Evolutionary conservation across 1,140 invertebrate genomes (phyloP).

Genomic region (Ceratina australensis): DNA sequence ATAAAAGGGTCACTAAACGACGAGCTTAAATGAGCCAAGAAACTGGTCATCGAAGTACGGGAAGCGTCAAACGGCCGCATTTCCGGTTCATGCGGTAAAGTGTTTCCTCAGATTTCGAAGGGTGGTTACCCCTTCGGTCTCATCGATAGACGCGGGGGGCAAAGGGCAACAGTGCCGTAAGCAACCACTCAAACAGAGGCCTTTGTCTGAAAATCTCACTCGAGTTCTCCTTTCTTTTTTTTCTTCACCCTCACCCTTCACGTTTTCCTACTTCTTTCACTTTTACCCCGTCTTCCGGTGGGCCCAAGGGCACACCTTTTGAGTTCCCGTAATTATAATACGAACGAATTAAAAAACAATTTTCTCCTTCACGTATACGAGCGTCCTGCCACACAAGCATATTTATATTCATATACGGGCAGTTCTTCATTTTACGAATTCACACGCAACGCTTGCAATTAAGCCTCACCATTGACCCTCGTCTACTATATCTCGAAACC

Average conservation of each 20-base stretch:
- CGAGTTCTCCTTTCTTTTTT: constrained; percentile 47
- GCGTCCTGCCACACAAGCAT: too few species aligned
- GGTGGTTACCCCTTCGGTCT: constrained; percentile 53
- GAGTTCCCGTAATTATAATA: background rate
- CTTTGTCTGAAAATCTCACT: constrained; percentile 71
- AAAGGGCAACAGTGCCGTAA: constrained; percentile 72
- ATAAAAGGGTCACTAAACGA: constrained; percentile 9
- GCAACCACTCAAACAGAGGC: constrained; percentile 65
- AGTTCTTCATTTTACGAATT: background rate
- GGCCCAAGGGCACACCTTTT: background rate
- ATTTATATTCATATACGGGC: too few species aligned
- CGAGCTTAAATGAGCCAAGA: constrained; percentile 42
- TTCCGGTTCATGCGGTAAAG: constrained; percentile 63
- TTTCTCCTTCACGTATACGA: background rate
- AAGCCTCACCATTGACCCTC: background rate
- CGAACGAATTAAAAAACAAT: background rate
- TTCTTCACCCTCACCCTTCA: background rate
- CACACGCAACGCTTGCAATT: background rate
- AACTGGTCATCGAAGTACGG: constrained; percentile 43
- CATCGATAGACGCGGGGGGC: constrained; percentile 51
- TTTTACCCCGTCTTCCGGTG: background rate
- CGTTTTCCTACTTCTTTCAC: background rate
- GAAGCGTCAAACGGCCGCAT: constrained; percentile 62
- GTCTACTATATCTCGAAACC: background rate
- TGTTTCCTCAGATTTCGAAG: constrained; percentile 57